Conservation (phyloP, 2,113 vertebrate genomes). For the Steatornis caripensis region DNA sequence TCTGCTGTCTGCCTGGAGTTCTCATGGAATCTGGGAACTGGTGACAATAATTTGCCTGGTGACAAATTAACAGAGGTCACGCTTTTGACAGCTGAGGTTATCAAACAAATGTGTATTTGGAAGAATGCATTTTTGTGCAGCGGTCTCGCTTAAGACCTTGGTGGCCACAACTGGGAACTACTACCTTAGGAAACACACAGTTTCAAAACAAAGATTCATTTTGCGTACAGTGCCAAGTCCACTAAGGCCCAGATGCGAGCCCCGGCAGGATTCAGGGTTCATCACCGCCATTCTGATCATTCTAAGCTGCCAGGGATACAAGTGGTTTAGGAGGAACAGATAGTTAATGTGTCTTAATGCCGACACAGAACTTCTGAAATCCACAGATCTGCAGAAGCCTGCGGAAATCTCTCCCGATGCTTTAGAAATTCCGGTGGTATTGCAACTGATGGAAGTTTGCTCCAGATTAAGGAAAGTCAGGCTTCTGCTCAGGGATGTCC, state of each 20-base stretch:
- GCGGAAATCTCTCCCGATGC: neutral
- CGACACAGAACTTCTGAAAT: neutral
- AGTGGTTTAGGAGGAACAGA: neutral
- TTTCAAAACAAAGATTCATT: constrained; percentile 42
- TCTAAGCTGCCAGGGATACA: neutral
- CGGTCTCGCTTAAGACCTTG: neutral
- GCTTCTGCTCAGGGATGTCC: neutral
- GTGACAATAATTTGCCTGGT: constrained; percentile 49
- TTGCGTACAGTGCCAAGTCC: neutral
- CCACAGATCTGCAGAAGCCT: neutral
- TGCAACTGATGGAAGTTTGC: neutral
- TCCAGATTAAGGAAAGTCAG: neutral
- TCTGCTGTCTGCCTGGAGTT: constrained; percentile 24
- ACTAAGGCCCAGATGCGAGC: constrained; percentile 3
- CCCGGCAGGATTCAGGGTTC: constrained; percentile 13
- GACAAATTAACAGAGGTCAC: constrained; percentile 61
- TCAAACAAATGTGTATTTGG: neutral
- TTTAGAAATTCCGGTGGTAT: neutral
- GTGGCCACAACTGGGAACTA: neutral
- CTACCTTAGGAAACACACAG: neutral
- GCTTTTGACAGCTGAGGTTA: constrained; percentile 28
- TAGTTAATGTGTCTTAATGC: neutral
- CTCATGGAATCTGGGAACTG: constrained; percentile 27
- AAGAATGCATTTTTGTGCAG: neutral
- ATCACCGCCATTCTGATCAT: neutral